Evolutionary conservation across 2,888 invertebrate genomes (phyloP), one percentile per base, ranked within the genome.

Genomic region (Scaeva pyrastri): DNA sequence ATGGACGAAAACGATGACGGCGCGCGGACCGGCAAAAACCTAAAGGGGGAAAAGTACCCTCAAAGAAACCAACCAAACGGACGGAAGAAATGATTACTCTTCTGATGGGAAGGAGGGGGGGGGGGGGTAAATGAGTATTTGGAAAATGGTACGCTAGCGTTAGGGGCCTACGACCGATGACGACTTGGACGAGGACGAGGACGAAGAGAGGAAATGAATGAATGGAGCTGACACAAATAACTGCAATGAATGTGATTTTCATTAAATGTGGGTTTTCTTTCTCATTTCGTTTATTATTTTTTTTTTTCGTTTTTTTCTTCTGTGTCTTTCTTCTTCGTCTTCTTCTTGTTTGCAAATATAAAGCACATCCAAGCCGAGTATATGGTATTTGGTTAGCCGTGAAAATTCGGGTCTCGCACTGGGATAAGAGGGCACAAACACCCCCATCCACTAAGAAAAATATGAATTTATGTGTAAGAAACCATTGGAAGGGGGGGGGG

Each of bases 171-270:
- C n/a, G n/a, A n/a, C n/a, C n/a, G n/a, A n/a, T n/a, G n/a, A n/a
- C n/a, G n/a, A n/a, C n/a, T n/a, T n/a, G n/a, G n/a, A n/a, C n/a
- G n/a, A n/a, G n/a, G n/a, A n/a, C n/a, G n/a, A n/a, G 31, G 5
- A 21, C 11, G 16, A 45, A 39, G 2, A 41, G 39, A 60, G 68
- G 68, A 26, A 26, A 76, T 58, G 50, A 58, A 70, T 76, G 68
- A 68, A 68, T 76, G 58, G 58, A 70, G 23, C 76, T 68, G 76
- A 76, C 76, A 70, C 76, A 76, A 76, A 76, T 75, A 66, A 66
- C 66, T 75, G 60, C 58, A 70, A 77, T 77, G 70, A 60, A 77
- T 76, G 58, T 68, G 76, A 76, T 76, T 76, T 76, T 68, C 68
- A 58, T 68, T 58, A 68, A 76, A 76, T 58, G 48, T 48, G 39